A percentile compares a stretch with the other conserved stretches of the same genome.
phyloP scores from a whole-genome alignment of 2,797 vertebrate species.

The Myiothlypis coronata region DNA sequence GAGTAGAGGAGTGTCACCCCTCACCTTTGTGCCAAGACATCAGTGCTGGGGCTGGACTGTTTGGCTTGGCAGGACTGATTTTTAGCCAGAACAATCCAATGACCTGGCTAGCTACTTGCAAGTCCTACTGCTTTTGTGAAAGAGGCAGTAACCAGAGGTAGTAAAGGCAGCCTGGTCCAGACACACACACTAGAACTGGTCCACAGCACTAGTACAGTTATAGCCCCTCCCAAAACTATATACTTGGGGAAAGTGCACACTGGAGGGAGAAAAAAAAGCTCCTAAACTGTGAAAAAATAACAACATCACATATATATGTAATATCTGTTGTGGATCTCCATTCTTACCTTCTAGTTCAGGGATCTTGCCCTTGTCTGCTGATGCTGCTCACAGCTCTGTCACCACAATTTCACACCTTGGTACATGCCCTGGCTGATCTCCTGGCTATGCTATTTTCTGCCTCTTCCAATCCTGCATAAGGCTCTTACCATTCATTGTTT shows the following conservation, averaged over 20 bases:
- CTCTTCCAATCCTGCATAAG: background rate
- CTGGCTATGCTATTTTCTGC: background rate
- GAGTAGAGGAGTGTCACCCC: background rate
- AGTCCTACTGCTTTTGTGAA: background rate
- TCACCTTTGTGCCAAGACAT: background rate
- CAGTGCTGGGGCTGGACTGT: background rate
- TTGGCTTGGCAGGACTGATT: background rate
- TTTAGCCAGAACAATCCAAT: background rate
- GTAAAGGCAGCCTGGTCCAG: background rate
- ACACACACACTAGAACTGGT: background rate
- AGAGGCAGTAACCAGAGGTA: background rate
- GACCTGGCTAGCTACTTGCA: background rate
- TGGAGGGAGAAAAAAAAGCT: background rate
- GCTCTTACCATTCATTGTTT: background rate
- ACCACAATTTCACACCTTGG: background rate
- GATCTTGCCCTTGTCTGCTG: background rate
- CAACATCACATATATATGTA: background rate
- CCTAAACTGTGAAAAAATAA: background rate
- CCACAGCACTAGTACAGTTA: background rate
- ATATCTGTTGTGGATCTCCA: background rate
- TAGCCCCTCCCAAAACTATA: background rate
- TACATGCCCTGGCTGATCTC: background rate
- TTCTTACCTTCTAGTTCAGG: background rate
- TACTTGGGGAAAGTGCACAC: background rate
- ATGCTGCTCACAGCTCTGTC: background rate